Conservation (phyloP, 2,888 invertebrate species). For the Acleris emargana region DNA sequence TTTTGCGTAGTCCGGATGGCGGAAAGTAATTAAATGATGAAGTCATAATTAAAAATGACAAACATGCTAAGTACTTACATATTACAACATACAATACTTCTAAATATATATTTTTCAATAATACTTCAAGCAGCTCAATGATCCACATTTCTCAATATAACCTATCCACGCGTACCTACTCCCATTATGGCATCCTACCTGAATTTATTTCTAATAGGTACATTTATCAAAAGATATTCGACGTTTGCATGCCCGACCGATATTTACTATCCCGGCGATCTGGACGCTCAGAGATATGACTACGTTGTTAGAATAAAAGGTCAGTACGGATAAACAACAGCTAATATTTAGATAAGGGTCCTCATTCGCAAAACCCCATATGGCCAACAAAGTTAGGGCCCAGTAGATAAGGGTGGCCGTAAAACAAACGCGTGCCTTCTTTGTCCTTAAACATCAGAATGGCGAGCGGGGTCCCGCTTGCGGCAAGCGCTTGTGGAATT, state of each 20-base stretch:
- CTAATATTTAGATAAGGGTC: slow-evolving; percentile 70
- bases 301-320: slow-evolving; percentile 62
- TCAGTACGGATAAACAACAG: slow-evolving; percentile 65
- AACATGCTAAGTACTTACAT: no score
- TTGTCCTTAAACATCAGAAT: slow-evolving; percentile 57
- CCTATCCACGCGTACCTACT: background rate
- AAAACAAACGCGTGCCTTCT: slow-evolving; percentile 65
- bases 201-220: slow-evolving; percentile 32
- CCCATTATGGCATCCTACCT: slow-evolving; percentile 7
- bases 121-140: background rate
- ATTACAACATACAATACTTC: no score
- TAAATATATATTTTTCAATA: no score
- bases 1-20: no score
- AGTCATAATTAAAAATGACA: no score
- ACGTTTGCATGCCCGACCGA: slow-evolving; percentile 62
- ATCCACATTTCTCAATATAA: slow-evolving; percentile 1
- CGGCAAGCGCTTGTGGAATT: slow-evolving; percentile 25
- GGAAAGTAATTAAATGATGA: no score
- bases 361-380: slow-evolving; percentile 59
- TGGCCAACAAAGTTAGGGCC: slow-evolving; percentile 59
- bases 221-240: slow-evolving; percentile 31
- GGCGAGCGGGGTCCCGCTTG: slow-evolving; percentile 36
- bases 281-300: slow-evolving; percentile 60
- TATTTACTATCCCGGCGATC: slow-evolving; percentile 41
- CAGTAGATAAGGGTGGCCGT: slow-evolving; percentile 58